Evolutionary conservation across 2,113 vertebrate species (phyloP), one percentile per base, ranked within the genome.

Genomic region (Sisor rabdophorus): DNA sequence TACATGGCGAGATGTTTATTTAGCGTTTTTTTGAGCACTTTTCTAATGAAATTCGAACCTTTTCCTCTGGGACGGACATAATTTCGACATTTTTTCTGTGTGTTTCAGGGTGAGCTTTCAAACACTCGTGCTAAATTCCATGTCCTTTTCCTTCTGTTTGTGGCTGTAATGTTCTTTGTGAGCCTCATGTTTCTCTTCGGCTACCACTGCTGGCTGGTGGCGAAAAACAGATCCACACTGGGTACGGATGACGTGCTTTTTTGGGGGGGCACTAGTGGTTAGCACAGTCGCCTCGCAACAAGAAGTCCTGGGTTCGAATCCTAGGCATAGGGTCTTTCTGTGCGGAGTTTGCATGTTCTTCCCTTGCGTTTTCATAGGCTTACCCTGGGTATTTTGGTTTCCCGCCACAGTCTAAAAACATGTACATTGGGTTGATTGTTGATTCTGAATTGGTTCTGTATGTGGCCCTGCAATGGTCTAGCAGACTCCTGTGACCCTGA

Each of bases 141-240:
- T 3, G 91, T 98, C 67, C 93, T 99, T 78, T 98, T 98, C 87
- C 95, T 98, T 55, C 93, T 99, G 87, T 98, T 99, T 78, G 94
- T 98, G 89, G 94, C 96, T 0, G 87, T 98, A 89, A 98, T 98
- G 95, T 98, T 99, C 89, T 96, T 98, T 20, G 92, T 98, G 32
- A 98, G 96, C 91, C 95, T 98, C 74, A 91, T 97, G 93, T 98
- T 97, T 86, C 94, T 99, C 20, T 97, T 99, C 83, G 92, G 94
- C 78, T 99, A 98, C 85, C 97, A 98, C 73, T 98, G 97, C 82
- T 98, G 97, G 97, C 90, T 98, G 6, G 93, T 98, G 68, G 93
- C 94, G 79, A 93, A 94, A 83, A 99, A 99, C 92, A 91, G 95
- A 86, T 98, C 97, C 48, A 98, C 97, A 32, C 88, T 99, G 87